Base-by-base conservation (phyloP, 2,113 vertebrate genomes). In the Mola mola region DNA sequence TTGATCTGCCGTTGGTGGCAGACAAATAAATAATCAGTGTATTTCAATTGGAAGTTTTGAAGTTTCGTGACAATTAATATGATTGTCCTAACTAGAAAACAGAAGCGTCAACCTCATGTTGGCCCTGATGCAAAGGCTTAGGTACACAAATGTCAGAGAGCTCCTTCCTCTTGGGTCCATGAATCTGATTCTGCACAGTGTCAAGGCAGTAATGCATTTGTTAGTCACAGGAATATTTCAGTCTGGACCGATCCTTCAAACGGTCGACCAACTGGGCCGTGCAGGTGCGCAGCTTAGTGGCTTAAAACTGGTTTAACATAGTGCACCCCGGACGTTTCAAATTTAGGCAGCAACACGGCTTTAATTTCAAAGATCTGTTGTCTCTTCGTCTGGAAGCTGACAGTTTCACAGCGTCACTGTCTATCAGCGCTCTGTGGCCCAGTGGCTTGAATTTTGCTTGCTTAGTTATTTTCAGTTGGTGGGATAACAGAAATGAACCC, bases 381-480 rank as follows among this genome's bases (percentile, higher is more conserved):
- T 68, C 60, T 80, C 76, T 83, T 69, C 40, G 28, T 68, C 61
- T 70, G 8, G 34, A 16, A 51, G 66, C 46, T 63, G 62, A 71
- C 53, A 71, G 68, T 25, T 87, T 85, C 62, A 60, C 29, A 72
- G 61, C 70, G 55, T 68, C 48, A n/a, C 47, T 10, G 41, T 53
- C 72, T 56, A 58, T 72, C 46, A 55, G 37, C 46, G 17, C 51
- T 13, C 37, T 36, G 49, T 47, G 19, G 58, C 74, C 38, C 38
- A 38, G 72, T 48, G 15, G 77, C 87, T 75, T 79, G 49, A 62
- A 59, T 80, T 85, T 78, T 83, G 75, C 82, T 60, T 57, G 66
- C 72, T 85, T 84, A 57, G 75, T 61, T 89, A 87, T 88, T 89
- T 89, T 88, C 60, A 81, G 76, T 79, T 78, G 22, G 31, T 7